Conservation (phyloP, 2,113 vertebrate genomes). For the Chamaea fasciata region DNA sequence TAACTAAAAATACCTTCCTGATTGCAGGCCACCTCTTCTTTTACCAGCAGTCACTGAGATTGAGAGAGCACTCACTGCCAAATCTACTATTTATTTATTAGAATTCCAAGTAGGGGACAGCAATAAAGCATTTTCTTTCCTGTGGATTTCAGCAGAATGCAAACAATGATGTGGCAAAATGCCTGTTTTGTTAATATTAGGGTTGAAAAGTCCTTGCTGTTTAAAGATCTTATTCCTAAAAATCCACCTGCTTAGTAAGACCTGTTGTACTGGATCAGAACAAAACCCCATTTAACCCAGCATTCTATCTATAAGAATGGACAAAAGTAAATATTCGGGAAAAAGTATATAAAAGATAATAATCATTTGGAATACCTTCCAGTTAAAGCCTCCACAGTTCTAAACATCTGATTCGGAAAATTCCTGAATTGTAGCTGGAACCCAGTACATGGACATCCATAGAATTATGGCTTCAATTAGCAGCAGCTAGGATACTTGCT, state of each 20-base stretch:
- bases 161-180: neutral
- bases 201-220: neutral
- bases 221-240: neutral
- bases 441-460: no score
- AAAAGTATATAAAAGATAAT: neutral
- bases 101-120: neutral
- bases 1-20: neutral
- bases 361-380: neutral
- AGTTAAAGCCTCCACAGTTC: neutral
- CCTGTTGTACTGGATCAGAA: neutral
- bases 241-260: neutral
- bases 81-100: neutral
- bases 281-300: neutral
- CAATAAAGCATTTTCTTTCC: neutral
- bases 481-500: neutral
- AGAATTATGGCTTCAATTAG: neutral
- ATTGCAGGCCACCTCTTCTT: neutral
- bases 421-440: neutral
- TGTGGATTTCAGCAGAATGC: neutral
- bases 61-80: neutral
- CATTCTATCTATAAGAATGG: neutral
- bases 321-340: neutral
- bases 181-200: neutral
- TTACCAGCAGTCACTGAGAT: neutral
- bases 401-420: neutral